Base-by-base conservation (phyloP, 2,113 vertebrate genomes). In the Sebastes schlegelii region DNA sequence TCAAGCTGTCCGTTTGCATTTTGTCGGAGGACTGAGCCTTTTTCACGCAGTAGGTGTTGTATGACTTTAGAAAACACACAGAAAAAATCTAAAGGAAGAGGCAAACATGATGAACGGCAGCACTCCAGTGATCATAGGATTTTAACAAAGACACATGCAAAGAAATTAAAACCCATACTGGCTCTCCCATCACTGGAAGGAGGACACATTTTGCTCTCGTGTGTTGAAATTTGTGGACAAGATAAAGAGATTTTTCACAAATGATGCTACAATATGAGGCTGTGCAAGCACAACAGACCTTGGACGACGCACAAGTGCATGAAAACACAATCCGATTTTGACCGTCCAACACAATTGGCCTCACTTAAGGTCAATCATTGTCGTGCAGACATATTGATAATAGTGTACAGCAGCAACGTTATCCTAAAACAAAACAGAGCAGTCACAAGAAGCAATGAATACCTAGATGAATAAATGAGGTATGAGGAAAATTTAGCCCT, bases 341-440 rank as follows among this genome's bases (percentile, higher is more conserved):
- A 60, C 14, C 3, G 1, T 75, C 60, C 34, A 34, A 52, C 58
- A 69, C 57, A 79, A 10, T 51, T 57, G 26, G 13, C 48, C 23
- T 55, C 69, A 70, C n/a, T 34, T 45, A 61, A 65, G 82, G 45
- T 80, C 73, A 57, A 21, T 80, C 72, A 77, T 78, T 82, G 82
- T 72, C 70, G 40, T 63, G 68, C 16, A 74, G 52, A 77, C 16
- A 3, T 75, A 86, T 89, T 74, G 8, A 87, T 86, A 51, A 55
- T 17, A 42, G 17, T 46, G 60, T 49, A 64, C 69, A 23, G 61
- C 54, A 58, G 46, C 34, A 21, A 17, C 2, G 19, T 72, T 48
- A 65, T 85, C 52, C 57, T 40, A 10, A 43, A 77, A 76, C 77
- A 84, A 73, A 86, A 82, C 66, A 43, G 77, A 77, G 66, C 81